A percentile compares a stretch with the other conserved stretches of the same genome.
These are phyloP conservation scores for Oreortyx pictus DNA, from an alignment of 2,797 vertebrate genomes.

Conservation along the genomic window DNA sequence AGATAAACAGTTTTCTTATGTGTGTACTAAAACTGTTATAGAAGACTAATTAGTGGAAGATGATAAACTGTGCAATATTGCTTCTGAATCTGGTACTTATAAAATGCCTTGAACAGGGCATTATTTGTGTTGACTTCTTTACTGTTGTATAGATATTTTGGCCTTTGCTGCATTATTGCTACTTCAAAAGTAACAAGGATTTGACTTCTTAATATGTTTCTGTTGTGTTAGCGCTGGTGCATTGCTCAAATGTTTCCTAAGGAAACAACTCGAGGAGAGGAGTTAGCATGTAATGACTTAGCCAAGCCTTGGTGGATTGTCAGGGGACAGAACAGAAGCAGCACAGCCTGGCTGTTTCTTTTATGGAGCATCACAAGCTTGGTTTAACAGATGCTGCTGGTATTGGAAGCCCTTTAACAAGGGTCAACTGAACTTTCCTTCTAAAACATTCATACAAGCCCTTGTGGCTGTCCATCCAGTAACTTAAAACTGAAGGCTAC, in stretches of 20 bases:
- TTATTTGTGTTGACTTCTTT: background rate
- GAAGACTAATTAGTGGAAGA: background rate
- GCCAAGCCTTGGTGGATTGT: background rate
- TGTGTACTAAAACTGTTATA: background rate
- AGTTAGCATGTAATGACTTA: background rate
- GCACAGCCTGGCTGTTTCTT: background rate
- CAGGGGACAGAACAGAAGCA: background rate
- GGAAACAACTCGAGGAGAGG: background rate
- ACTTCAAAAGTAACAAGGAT: background rate
- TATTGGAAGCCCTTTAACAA: background rate
- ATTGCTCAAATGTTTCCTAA: background rate
- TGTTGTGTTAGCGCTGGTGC: background rate
- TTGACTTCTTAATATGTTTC: background rate
- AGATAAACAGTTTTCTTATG: background rate
- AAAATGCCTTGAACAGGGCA: background rate
- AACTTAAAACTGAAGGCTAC: background rate
- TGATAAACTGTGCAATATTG: background rate
- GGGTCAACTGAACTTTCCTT: background rate
- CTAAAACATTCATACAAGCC: background rate
- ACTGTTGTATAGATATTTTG: background rate
- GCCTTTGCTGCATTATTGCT: background rate
- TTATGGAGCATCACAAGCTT: background rate
- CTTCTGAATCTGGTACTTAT: background rate
- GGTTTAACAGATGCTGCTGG: background rate
- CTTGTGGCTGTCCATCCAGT: background rate